Evolutionary conservation across 1,140 invertebrate genomes (phyloP).

Genomic region (Drosophila nebulosa): DNA sequence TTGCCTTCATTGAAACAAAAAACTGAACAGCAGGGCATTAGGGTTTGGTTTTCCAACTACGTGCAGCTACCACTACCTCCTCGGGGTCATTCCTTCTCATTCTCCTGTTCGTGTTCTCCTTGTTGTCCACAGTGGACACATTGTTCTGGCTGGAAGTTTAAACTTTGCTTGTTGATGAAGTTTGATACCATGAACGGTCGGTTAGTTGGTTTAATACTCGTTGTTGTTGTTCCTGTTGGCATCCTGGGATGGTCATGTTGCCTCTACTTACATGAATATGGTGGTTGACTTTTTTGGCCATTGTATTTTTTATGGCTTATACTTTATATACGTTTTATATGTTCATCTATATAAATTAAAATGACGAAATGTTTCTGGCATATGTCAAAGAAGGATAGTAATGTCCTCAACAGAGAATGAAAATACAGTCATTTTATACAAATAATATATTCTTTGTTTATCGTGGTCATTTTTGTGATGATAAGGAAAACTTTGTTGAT

Average conservation of each 20-base stretch:
- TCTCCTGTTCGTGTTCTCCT: not conserved
- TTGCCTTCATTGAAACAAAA: slow-evolving; percentile 72
- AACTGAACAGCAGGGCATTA: slow-evolving; percentile 39
- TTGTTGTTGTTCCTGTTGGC: slow-evolving; percentile 25
- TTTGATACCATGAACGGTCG: slow-evolving; percentile 63
- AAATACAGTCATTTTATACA: slow-evolving; percentile 46
- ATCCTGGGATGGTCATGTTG: slow-evolving; percentile 35
- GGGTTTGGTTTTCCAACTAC: slow-evolving; percentile 33
- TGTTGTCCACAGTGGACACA: slow-evolving; percentile 24
- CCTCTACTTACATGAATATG: not conserved
- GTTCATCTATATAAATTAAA: slow-evolving; percentile 50
- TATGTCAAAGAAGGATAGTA: slow-evolving; percentile 47
- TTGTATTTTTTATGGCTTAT: slow-evolving; percentile 46
- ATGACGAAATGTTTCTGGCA: slow-evolving; percentile 52
- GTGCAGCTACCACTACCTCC: slow-evolving; percentile 44
- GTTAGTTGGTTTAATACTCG: slow-evolving; percentile 30
- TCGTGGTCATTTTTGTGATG: not conserved
- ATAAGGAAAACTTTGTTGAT: not conserved
- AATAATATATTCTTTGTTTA: not conserved
- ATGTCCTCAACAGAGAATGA: not conserved
- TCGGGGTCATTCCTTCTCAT: not conserved
- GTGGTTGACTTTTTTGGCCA: not conserved
- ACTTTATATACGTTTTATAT: slow-evolving; percentile 16
- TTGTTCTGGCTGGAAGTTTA: slow-evolving; percentile 47
- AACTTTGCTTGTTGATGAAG: slow-evolving; percentile 75